Conservation (phyloP, 2,113 vertebrate genomes). For the Petromus typicus region DNA sequence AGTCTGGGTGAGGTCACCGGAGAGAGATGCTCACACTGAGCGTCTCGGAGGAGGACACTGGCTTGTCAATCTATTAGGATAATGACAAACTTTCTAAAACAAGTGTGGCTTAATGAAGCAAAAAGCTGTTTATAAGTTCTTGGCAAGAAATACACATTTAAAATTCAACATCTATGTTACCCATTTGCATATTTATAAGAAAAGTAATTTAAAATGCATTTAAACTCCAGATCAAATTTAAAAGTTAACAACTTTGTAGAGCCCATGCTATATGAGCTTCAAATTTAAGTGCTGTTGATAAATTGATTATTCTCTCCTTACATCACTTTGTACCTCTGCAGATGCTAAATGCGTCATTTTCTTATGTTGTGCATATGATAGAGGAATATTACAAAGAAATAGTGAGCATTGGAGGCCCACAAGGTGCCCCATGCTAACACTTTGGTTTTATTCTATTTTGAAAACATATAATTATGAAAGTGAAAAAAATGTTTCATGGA, state of each 20-base stretch:
- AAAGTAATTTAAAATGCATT: not conserved
- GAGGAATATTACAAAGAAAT: not conserved
- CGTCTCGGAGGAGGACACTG: not conserved
- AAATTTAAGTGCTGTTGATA: not conserved
- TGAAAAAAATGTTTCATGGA: not conserved
- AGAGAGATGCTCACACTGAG: too few relatives aligned
- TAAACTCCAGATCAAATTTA: not conserved
- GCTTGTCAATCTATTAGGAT: not conserved
- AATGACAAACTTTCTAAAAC: not conserved
- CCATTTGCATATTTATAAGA: not conserved
- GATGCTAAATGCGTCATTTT: not conserved
- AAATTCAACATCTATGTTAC: not conserved
- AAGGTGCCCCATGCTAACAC: not conserved
- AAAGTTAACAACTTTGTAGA: not conserved
- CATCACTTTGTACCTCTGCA: not conserved
- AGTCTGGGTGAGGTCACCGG: rapidly evolving
- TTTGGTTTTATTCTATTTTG: not conserved
- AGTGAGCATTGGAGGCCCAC: not conserved
- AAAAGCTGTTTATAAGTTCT: not conserved
- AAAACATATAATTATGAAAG: not conserved
- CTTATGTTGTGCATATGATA: not conserved
- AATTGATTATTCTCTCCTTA: not conserved
- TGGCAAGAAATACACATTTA: not conserved
- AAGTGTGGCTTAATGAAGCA: not conserved
- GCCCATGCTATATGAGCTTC: not conserved